These are phyloP conservation scores for Actinostola sp. DNA, from an alignment of 92 coral and sea anemone species.

Conservation along the genomic window DNA sequence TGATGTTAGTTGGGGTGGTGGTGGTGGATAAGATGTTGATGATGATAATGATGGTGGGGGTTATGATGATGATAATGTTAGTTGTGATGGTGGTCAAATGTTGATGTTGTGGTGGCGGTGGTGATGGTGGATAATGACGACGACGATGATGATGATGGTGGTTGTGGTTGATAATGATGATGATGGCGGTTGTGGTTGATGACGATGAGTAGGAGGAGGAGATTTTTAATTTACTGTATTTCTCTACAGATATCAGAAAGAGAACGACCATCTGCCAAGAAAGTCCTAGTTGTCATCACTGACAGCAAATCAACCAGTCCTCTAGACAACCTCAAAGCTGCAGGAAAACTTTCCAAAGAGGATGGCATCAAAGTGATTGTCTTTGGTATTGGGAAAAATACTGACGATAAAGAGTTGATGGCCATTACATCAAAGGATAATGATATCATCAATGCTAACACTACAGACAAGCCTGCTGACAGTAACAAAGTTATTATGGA, in stretches of 20 bases:
- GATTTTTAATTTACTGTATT: slow-evolving; percentile 1
- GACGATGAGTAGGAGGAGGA: too few relatives aligned
- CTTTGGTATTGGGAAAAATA: slow-evolving; percentile 66
- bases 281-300: slow-evolving; percentile 61
- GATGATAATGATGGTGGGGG: background rate
- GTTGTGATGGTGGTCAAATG: background rate
- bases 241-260: slow-evolving; percentile 1
- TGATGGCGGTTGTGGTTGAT: background rate
- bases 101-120: background rate
- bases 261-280: slow-evolving; percentile 56
- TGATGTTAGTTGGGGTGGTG: background rate
- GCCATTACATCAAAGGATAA: slow-evolving; percentile 40
- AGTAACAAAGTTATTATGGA: slow-evolving; percentile 57
- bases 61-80: background rate
- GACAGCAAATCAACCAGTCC: slow-evolving; percentile 63
- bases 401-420: slow-evolving; percentile 46
- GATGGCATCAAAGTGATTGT: slow-evolving; percentile 69
- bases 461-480: slow-evolving; percentile 62
- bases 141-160: background rate
- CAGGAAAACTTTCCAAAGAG: slow-evolving; percentile 52
- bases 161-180: background rate
- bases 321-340: slow-evolving; percentile 34
- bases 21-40: background rate
- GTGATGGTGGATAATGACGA: background rate
- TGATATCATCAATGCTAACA: slow-evolving; percentile 56